Evolutionary conservation across 2,888 invertebrate genomes (phyloP).

Genomic region (Coleophora flavipennella): DNA sequence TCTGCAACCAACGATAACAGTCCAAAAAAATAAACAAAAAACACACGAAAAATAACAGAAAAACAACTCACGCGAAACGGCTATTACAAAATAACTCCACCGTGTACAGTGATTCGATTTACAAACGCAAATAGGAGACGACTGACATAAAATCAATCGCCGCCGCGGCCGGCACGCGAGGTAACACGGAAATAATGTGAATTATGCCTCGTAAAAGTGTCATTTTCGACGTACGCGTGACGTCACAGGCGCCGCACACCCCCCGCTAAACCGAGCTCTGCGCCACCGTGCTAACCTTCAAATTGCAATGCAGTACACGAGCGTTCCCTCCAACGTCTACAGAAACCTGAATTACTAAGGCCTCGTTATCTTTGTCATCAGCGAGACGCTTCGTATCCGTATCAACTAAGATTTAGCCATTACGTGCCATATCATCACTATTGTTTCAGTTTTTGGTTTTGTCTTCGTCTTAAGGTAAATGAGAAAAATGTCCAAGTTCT

Average conservation of each 20-base stretch:
- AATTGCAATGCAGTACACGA: conserved; percentile 17
- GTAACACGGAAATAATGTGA: conserved; percentile 69
- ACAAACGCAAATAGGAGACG: conserved; percentile 63
- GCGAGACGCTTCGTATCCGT: conserved; percentile 48
- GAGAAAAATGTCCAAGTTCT: conserved; percentile 7
- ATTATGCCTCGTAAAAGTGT: conserved; percentile 71
- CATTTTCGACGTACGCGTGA: conserved; percentile 68
- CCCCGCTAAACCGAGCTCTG: conserved; percentile 29
- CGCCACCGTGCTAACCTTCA: conserved; percentile 20
- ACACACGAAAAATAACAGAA: conserved; percentile 22
- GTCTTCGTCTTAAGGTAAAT: conserved; percentile 5
- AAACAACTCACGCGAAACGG: conserved; percentile 56
- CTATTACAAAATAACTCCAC: conserved; percentile 63
- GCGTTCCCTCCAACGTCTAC: not conserved
- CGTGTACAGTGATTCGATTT: conserved; percentile 67
- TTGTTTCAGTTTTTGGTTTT: conserved; percentile 15
- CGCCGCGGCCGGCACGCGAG: conserved; percentile 52
- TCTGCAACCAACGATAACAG: conserved; percentile 23
- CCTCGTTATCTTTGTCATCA: conserved; percentile 57
- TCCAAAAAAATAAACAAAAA: conserved; percentile 31
- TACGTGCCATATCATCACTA: not conserved
- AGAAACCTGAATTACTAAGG: conserved; percentile 13
- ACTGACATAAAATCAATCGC: conserved; percentile 71
- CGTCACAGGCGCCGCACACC: conserved; percentile 41
- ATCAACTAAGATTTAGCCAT: conserved; percentile 5